These are phyloP conservation scores for Peromyscus maniculatus DNA, from an alignment of 2,113 vertebrate genomes.

Conservation along the genomic window DNA sequence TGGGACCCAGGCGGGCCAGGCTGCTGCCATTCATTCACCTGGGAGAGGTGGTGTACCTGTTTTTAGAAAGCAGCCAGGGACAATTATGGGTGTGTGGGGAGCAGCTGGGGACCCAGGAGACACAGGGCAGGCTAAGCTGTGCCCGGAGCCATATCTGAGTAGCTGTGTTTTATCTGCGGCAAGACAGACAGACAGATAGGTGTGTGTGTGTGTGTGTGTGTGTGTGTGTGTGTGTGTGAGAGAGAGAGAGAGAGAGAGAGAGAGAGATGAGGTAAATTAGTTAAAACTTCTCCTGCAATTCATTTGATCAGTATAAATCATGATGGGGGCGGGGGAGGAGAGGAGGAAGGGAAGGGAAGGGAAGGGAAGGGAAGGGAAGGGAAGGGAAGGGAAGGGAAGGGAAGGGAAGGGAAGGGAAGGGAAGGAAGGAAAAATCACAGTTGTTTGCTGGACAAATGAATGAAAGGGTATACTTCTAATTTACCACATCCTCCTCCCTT, in stretches of 20 bases:
- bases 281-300: background rate
- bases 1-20: constrained; percentile 65
- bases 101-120: constrained; percentile 65
- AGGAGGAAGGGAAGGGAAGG: background rate
- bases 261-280: background rate
- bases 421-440: background rate
- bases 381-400: too few species aligned
- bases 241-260: too few species aligned
- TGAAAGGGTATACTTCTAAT: background rate
- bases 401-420: too few species aligned
- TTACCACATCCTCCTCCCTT: background rate
- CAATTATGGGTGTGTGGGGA: constrained; percentile 46
- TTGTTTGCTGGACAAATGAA: background rate
- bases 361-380: too few species aligned
- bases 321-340: background rate
- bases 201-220: background rate
- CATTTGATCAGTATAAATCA: background rate
- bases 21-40: constrained; percentile 48
- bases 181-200: background rate
- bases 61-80: constrained; percentile 63
- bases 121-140: constrained; percentile 35
- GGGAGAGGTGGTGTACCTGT: background rate
- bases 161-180: background rate
- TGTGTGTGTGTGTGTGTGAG: background rate
- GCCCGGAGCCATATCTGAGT: constrained; percentile 50